A percentile compares a stretch with the other conserved stretches of the same genome.
Conservation (phyloP, 30 jellyfish, hydroid and myxozoan species). For the Aurelia sp. region DNA sequence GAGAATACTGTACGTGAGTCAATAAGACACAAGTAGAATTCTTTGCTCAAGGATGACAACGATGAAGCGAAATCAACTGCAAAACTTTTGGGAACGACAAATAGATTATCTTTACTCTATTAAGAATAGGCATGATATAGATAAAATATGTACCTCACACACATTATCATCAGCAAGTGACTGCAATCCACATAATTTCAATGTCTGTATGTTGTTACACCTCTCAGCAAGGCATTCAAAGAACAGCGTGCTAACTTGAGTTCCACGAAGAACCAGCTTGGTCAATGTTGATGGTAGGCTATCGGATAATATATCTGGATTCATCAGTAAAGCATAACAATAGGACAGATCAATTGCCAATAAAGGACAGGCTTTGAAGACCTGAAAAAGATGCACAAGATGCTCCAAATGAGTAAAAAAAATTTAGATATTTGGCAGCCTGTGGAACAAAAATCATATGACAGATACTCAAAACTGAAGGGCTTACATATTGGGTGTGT, state of each 20-base stretch:
- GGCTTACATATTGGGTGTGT: no score
- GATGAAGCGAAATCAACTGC: no score
- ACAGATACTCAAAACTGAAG: not conserved
- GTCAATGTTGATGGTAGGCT: conserved; percentile 52
- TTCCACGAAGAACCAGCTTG: conserved; percentile 58
- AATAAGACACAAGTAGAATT: no score
- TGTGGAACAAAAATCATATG: not conserved
- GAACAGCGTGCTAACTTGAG: conserved; percentile 39
- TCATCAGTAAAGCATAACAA: conserved; percentile 33
- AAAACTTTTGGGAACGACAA: no score
- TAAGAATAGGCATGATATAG: not conserved
- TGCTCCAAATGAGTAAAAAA: no score
- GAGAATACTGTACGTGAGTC: no score
- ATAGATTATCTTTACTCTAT: no score
- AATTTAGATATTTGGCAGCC: no score
- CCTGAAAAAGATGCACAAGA: conserved; percentile 4
- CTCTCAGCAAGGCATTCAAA: conserved; percentile 16
- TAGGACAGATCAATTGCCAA: conserved; percentile 53
- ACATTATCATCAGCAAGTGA: conserved; percentile 52
- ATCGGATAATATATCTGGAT: conserved; percentile 45
- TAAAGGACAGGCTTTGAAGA: conserved; percentile 56
- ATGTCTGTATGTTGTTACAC: conserved; percentile 32
- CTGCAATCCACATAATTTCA: conserved; percentile 59
- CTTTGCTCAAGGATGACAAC: no score
- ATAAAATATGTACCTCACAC: conserved; percentile 34